Base-by-base conservation (phyloP, 2,797 vertebrate species). In the Vespertilio murinus region DNA sequence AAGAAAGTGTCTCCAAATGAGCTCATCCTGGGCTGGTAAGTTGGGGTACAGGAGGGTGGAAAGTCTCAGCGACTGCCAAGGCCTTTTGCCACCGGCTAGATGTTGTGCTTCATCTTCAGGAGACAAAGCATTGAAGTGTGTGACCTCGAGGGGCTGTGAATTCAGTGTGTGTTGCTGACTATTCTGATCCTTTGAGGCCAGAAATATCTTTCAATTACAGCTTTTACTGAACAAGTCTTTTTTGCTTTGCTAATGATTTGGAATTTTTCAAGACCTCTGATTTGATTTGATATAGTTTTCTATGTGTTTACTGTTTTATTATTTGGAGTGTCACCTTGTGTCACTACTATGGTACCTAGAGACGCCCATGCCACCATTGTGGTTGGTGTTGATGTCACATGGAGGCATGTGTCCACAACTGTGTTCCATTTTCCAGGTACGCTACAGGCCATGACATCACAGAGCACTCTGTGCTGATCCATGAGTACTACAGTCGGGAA, bases 391-490 rank as follows among this genome's bases (percentile, higher is more conserved):
- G 38, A 18, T 49, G 40, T 86, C 42, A 52, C 61, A 1, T 11
- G 11, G 17, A 69, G 40, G 52, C 18, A 0, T 30, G 22, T 8
- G 2, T 47, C 20, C 64, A 3, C 52, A 40, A 0, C 88, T 38
- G 8, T 92, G 14, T 67, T 91, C 8, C 23, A 0, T 85, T 83
- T 95, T 86, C 13, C 97, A 99, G 99, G 99, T 99, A 99, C 0
- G 99, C 99, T 82, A 99, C 99, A 5, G 99, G 99, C 74, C 99
- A 99, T 5, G 99, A 99, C 98, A 99, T 99, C 98, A 99, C 99
- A 2, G 99, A 99, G 52, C 99, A 99, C 96, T 99, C 99, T 0
- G 99, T 99, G 94, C 98, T 99, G 91, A 99, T 99, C 93, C 99
- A 99, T 0, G 99, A 99, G 97, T 99, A 99, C 91, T 99, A 99